A percentile compares a stretch with the other conserved stretches of the same genome.
Evolutionary conservation across 2,888 invertebrate species (phyloP).

Genomic region (Boloria selene): DNA sequence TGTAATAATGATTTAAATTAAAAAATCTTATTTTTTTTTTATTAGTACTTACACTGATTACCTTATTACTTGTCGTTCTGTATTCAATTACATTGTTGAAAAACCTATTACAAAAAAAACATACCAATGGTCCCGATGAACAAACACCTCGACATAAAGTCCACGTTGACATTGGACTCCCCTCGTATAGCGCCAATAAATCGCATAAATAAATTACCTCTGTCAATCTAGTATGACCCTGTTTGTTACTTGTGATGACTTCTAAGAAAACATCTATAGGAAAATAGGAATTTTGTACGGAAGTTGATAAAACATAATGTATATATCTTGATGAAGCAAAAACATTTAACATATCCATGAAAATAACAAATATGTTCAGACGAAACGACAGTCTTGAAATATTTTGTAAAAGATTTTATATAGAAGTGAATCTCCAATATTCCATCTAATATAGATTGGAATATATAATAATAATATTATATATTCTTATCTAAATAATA

Average conservation of each 20-base stretch:
- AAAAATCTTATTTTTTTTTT: no score
- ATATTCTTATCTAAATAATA: no score
- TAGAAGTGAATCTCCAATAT: neutral
- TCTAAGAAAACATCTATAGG: constrained; percentile 7
- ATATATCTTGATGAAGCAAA: neutral
- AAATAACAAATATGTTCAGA: no score
- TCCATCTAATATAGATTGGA: no score
- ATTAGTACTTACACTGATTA: no score
- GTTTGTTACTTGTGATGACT: constrained; percentile 47
- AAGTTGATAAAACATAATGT: neutral
- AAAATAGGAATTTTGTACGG: neutral
- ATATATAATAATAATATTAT: no score
- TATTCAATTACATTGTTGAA: constrained; percentile 32
- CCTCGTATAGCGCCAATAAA: constrained; percentile 65
- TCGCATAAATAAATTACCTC: constrained; percentile 78
- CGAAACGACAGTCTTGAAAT: no score
- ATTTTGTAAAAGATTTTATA: no score
- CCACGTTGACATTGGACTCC: constrained; percentile 70
- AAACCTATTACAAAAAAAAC: constrained; percentile 47
- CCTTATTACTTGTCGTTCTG: neutral
- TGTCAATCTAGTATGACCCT: constrained; percentile 71
- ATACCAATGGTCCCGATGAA: constrained; percentile 53
- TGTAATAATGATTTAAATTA: no score
- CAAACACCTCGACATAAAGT: constrained; percentile 75
- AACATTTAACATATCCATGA: no score